phyloP scores from a whole-genome alignment of 2,888 invertebrate genomes.

The Atherix ibis region DNA sequence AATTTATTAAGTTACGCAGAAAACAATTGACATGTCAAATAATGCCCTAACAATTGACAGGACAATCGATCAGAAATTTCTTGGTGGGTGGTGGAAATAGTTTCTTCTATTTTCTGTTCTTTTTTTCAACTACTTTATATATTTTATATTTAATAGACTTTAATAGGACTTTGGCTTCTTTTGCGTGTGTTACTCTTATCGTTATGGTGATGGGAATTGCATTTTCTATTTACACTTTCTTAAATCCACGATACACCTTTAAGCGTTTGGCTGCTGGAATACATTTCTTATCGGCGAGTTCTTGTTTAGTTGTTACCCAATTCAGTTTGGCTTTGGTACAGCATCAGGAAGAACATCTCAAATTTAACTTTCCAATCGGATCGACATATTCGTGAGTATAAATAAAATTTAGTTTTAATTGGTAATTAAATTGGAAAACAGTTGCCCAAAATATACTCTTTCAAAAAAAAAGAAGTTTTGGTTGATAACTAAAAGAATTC shows the following conservation, averaged over 20 bases:
- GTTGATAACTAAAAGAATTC: too few relatives aligned
- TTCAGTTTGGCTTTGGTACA: constrained; percentile 59
- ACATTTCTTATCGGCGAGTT: constrained; percentile 69
- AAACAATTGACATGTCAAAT: too few relatives aligned
- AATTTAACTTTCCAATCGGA: constrained; percentile 48
- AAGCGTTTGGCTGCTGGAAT: constrained; percentile 73
- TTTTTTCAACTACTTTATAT: too few relatives aligned
- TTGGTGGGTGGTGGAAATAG: too few relatives aligned
- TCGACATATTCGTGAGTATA: constrained; percentile 44
- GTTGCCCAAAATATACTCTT: too few relatives aligned
- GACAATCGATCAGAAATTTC: too few relatives aligned
- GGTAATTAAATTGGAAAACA: too few relatives aligned
- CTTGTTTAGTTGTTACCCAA: constrained; percentile 67
- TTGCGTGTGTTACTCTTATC: constrained; percentile 64
- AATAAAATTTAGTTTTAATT: too few relatives aligned
- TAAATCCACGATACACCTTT: constrained; percentile 75
- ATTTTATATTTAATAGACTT: constrained; percentile 49
- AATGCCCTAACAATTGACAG: too few relatives aligned
- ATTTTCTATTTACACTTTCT: constrained; percentile 71
- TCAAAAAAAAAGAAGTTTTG: too few relatives aligned
- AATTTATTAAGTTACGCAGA: background rate
- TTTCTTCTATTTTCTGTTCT: too few relatives aligned
- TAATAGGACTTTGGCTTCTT: constrained; percentile 67
- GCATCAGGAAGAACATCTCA: constrained; percentile 49
- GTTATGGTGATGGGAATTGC: constrained; percentile 68